Evolutionary conservation across 2,797 vertebrate species (phyloP), one percentile per base, ranked within the genome.

Genomic region (Acestrorhynchus altus): DNA sequence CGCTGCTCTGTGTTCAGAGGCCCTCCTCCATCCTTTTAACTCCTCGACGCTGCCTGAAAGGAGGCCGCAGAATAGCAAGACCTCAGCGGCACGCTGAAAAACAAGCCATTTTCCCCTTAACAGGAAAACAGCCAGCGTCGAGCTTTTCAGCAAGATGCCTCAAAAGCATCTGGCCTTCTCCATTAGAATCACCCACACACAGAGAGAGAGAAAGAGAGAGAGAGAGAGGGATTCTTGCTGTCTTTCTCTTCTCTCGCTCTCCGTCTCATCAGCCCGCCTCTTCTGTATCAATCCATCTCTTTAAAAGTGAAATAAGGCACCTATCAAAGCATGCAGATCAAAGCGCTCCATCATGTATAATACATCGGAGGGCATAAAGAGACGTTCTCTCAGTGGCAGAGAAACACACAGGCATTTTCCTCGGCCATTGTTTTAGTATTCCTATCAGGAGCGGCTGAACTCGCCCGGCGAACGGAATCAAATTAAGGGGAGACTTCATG

Each of bases 281-380:
- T 61, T 76, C 64, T 75, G 78, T 39, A 76, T 72, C 24, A 18
- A 74, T 78, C 83, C 68, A 83, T 86, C 61, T 13, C 78, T 83
- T 88, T 90, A 84, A 88, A 88, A 88, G 83, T 71, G 72, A 89
- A 85, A 76, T 65, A 82, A 80, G 31, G 20, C 64, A 82, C 81
- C 78, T 88, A 81, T 87, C 81, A 85, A 73, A 86, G 78, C 80
- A 82, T 78, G 61, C 47, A 86, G 83, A 88, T 81, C 80, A 89
- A 92, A 89, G 87, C 11, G n/a, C 60, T 81, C 86, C 88, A 84
- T 89, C 88, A 89, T 90, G 83, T 86, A 87, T 88, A 87, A 89
- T 87, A 84, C 85, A 89, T 87, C 52, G 15, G 61, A 64, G 66
- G 44, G 26, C 74, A 39, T 18, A 47, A 28, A 77, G 51, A 52